Conservation (phyloP, 2,113 vertebrate genomes). For the Burhinus oedicnemus region DNA sequence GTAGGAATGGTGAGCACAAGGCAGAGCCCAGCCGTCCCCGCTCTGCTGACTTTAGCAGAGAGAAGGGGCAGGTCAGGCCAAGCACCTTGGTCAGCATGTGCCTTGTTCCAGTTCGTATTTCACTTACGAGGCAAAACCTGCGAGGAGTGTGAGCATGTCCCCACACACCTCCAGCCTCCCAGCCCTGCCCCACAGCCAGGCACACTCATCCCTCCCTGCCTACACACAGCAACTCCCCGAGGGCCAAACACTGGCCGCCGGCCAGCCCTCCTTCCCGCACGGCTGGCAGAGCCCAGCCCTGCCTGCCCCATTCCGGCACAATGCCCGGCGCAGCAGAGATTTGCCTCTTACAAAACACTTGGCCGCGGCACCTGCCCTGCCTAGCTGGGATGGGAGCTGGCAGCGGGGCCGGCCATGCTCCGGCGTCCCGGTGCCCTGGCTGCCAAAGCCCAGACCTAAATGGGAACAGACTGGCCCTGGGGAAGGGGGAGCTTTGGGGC, state of each 20-base stretch:
- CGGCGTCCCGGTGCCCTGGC: neutral
- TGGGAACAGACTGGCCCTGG: fast-evolving
- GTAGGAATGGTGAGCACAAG: neutral
- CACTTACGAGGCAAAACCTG: slow-evolving; percentile 46
- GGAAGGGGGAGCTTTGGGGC: neutral
- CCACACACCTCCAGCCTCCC: neutral
- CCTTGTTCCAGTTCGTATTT: neutral
- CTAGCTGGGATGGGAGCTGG: neutral
- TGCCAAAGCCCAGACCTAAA: neutral
- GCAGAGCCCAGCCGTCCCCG: neutral
- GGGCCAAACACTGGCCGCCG: slow-evolving; percentile 19
- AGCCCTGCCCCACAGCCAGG: neutral
- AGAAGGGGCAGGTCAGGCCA: neutral
- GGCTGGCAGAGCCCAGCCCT: neutral
- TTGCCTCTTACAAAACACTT: slow-evolving; percentile 27
- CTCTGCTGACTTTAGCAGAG: slow-evolving; percentile 11
- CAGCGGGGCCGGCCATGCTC: fast-evolving
- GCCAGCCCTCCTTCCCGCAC: neutral
- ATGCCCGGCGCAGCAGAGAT: neutral
- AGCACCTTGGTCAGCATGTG: slow-evolving; percentile 34
- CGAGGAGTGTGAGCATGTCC: neutral
- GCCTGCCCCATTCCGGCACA: neutral
- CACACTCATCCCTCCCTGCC: slow-evolving; percentile 38
- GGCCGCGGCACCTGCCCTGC: fast-evolving
- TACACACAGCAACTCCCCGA: neutral